Percentiles rank a stretch among this genome's conserved stretches.
Evolutionary conservation across 2,113 vertebrate species (phyloP).

Genomic region (Cinclus mexicanus): DNA sequence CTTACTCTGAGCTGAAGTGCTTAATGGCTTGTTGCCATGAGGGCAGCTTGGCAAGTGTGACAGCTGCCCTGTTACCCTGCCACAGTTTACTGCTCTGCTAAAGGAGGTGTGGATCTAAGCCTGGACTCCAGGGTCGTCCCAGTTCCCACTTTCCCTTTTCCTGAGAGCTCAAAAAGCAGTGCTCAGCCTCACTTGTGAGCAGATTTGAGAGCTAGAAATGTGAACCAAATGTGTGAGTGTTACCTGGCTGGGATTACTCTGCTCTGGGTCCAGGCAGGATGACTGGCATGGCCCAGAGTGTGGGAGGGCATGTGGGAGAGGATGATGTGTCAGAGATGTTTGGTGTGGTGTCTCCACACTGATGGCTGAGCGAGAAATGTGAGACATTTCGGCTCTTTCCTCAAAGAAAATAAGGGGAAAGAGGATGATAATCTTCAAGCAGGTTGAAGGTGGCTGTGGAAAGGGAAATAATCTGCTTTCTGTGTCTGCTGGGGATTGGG

Average conservation of each 20-base stretch:
- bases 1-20: conserved; percentile 13
- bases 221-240: background rate
- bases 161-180: background rate
- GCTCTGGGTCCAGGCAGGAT: background rate
- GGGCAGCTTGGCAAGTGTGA: conserved; percentile 43
- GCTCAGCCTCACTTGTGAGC: background rate
- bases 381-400: background rate
- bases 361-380: background rate
- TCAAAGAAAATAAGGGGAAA: background rate
- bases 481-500: background rate
- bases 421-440: background rate
- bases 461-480: conserved; percentile 12
- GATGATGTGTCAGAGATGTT: background rate
- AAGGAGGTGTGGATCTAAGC: background rate
- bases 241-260: background rate
- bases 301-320: background rate
- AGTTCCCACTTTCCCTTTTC: background rate
- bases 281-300: background rate
- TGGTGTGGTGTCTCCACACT: background rate
- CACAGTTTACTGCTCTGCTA: background rate
- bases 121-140: background rate
- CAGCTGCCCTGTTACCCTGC: conserved; percentile 43
- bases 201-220: background rate
- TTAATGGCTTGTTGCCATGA: conserved; percentile 30
- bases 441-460: background rate